Percentiles rank a stretch among this genome's conserved stretches.
Evolutionary conservation across 2,888 invertebrate species (phyloP).

Genomic region (Lithophane semibrunnea): DNA sequence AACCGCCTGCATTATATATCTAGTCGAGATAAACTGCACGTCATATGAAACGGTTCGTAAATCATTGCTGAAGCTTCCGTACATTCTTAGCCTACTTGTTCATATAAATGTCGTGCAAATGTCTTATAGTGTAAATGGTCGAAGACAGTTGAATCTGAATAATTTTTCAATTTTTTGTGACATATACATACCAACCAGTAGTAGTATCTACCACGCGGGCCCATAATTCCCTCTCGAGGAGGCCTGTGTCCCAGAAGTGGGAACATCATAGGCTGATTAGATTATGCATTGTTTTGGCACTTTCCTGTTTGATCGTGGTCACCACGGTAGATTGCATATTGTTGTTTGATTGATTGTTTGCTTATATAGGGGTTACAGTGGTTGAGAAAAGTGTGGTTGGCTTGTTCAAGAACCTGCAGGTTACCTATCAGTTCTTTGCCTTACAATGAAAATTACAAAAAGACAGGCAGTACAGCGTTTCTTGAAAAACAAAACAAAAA

Average conservation of each 20-base stretch:
- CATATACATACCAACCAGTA: no score
- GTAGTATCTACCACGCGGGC: no score
- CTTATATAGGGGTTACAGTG: no score
- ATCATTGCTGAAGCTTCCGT: constrained; percentile 38
- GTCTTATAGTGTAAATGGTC: constrained; percentile 4
- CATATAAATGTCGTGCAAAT: constrained; percentile 18
- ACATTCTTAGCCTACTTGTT: constrained; percentile 36
- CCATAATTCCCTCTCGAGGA: no score
- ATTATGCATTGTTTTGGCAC: no score
- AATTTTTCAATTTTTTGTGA: not conserved
- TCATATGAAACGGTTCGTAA: constrained; percentile 27
- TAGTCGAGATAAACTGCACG: constrained; percentile 52
- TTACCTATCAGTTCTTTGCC: not conserved
- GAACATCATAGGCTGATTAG: no score
- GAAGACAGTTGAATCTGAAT: not conserved
- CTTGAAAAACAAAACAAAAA: no score
- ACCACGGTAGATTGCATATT: no score
- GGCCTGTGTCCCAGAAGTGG: no score
- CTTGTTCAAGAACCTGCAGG: not conserved
- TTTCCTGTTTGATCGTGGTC: not conserved
- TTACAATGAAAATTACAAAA: not conserved
- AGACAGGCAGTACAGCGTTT: not conserved
- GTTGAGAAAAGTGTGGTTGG: not conserved
- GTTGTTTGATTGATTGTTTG: not conserved
- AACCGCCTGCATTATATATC: constrained; percentile 55